A percentile compares a stretch with the other conserved stretches of the same genome.
Evolutionary conservation across 2,888 invertebrate species (phyloP).

Genomic region (Erpobdella octoculata): DNA sequence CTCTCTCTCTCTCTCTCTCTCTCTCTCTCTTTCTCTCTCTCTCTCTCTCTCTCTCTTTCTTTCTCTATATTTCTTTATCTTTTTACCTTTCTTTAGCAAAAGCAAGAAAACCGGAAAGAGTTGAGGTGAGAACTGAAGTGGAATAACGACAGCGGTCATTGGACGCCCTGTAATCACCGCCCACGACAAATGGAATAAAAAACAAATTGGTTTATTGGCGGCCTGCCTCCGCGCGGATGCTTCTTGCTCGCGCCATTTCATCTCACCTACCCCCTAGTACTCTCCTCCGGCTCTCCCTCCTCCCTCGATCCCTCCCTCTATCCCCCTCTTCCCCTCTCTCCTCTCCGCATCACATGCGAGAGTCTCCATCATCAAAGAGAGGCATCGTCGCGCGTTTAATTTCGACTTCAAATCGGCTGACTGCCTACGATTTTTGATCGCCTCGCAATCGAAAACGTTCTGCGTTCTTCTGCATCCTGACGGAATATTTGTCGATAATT

Average conservation of each 20-base stretch:
- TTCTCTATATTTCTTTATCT: not conserved
- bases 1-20: slow-evolving; percentile 21
- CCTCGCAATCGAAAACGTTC: no score
- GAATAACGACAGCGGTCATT: not conserved
- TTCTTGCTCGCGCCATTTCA: not conserved
- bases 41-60: slow-evolving; percentile 2
- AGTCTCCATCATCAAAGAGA: no score
- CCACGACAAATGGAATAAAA: slow-evolving; percentile 2
- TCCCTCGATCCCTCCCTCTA: not conserved
- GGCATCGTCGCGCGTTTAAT: no score
- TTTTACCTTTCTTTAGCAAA: not conserved
- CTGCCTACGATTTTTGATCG: no score
- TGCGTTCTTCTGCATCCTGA: no score
- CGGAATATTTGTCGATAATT: no score
- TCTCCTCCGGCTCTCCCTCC: not conserved
- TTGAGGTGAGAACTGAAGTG: not conserved
- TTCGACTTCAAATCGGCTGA: no score
- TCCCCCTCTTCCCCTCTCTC: not conserved
- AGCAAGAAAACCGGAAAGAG: no score
- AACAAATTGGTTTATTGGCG: slow-evolving; percentile 17
- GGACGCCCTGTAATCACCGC: slow-evolving; percentile 1
- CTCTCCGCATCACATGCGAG: no score
- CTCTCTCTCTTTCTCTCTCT: slow-evolving; percentile 4
- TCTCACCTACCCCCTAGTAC: not conserved
- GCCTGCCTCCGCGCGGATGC: slow-evolving; percentile 3